phyloP scores from a whole-genome alignment of 2,113 vertebrate species.

The Elgaria multicarinata region DNA sequence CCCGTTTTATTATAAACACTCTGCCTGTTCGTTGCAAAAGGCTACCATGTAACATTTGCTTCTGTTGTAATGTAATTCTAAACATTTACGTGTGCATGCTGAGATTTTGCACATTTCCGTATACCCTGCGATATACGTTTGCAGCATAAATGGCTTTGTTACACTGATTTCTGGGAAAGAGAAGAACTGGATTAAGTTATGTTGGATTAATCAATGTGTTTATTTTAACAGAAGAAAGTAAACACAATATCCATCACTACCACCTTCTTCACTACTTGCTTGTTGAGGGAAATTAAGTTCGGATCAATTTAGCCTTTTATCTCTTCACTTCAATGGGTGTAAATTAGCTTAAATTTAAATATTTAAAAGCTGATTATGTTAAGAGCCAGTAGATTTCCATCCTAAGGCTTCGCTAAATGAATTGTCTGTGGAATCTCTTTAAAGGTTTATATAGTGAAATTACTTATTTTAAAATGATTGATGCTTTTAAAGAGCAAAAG shows the following conservation, averaged over 20 bases:
- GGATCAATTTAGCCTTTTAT: not conserved
- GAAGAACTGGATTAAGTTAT: conserved; percentile 13
- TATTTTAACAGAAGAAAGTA: accelerated
- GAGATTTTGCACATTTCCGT: not conserved
- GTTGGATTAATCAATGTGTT: not conserved
- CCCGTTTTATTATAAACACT: not conserved
- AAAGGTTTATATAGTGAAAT: not conserved
- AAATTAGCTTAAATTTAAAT: not conserved
- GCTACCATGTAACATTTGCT: not conserved
- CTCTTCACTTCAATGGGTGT: not conserved
- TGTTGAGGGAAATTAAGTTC: not conserved
- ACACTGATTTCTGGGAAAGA: not conserved
- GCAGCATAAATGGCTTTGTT: not conserved
- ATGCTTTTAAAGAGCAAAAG: not conserved
- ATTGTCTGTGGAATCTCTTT: not conserved
- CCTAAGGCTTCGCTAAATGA: not conserved
- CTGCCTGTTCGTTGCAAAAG: not conserved
- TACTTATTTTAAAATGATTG: not conserved
- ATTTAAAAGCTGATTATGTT: not conserved
- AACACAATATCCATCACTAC: accelerated
- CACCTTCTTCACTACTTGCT: not conserved
- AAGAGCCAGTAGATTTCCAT: not conserved
- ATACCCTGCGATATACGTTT: not conserved
- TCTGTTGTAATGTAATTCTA: not conserved
- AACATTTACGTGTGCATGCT: not conserved